phyloP scores from a whole-genome alignment of 2,113 vertebrate genomes.

The Plectropomus leopardus region DNA sequence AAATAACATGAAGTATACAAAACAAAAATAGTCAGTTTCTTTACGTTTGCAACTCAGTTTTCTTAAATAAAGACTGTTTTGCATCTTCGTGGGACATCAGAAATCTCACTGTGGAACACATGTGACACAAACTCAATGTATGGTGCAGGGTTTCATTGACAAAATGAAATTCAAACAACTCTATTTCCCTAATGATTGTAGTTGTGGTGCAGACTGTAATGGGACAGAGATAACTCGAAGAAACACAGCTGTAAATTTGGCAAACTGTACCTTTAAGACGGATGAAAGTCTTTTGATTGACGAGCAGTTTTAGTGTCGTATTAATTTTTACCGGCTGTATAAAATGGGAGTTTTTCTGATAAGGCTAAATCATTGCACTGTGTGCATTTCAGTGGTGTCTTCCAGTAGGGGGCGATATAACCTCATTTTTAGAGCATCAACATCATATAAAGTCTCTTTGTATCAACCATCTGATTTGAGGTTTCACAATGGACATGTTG shows the following conservation, averaged over 20 bases:
- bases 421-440: conserved; percentile 66
- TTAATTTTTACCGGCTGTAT: conserved; percentile 43
- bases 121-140: conserved; percentile 38
- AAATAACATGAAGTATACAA: conserved; percentile 74
- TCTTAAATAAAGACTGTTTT: conserved; percentile 62
- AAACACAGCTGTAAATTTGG: conserved; percentile 28
- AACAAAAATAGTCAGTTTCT: conserved; percentile 70
- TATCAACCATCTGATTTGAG: conserved; percentile 54
- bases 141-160: conserved; percentile 13
- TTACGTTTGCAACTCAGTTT: conserved; percentile 60
- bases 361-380: conserved; percentile 46
- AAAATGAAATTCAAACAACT: conserved; percentile 31
- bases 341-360: conserved; percentile 52
- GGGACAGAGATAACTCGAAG: conserved; percentile 1
- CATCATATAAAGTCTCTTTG: conserved; percentile 63
- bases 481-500: conserved; percentile 43
- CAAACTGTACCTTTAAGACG: conserved; percentile 39
- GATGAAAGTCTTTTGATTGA: conserved; percentile 33
- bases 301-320: conserved; percentile 39
- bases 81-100: conserved; percentile 55
- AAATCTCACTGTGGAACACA: conserved; percentile 43
- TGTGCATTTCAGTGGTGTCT: conserved; percentile 20
- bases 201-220: neutral
- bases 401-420: conserved; percentile 72
- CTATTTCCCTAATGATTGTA: neutral